Conservation (phyloP, 2,888 invertebrate genomes). For the Pycnomerus fuliginosus region DNA sequence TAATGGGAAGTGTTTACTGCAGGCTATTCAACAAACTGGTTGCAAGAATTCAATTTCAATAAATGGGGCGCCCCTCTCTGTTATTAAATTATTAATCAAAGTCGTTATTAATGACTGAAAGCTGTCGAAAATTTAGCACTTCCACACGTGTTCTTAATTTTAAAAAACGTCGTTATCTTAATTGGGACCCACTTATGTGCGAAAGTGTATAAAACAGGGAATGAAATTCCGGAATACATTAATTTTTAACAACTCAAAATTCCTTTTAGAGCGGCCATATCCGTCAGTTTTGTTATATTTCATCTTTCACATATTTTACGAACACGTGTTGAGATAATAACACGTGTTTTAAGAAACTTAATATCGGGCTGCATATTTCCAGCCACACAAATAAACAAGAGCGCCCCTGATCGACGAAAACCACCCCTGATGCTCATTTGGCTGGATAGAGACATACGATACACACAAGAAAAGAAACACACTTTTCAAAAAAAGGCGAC, state of each 20-base stretch:
- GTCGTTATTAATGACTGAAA: too few relatives aligned
- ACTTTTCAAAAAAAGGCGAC: constrained; percentile 26
- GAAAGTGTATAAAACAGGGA: constrained; percentile 25
- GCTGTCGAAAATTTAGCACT: neutral
- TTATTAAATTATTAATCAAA: too few relatives aligned
- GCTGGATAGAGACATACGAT: constrained; percentile 15
- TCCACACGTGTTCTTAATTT: neutral
- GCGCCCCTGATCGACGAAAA: constrained; percentile 3
- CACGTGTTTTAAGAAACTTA: constrained; percentile 38
- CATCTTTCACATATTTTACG: constrained; percentile 11
- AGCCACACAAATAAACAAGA: constrained; percentile 1
- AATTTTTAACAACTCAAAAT: constrained; percentile 37
- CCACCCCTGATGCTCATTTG: constrained; percentile 7
- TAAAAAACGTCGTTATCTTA: constrained; percentile 15
- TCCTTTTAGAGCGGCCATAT: constrained; percentile 28
- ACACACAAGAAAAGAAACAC: constrained; percentile 30
- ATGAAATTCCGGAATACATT: constrained; percentile 34
- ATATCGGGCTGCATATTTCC: constrained; percentile 26
- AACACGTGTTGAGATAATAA: constrained; percentile 41
- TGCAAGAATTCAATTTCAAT: neutral
- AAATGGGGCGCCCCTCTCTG: neutral
- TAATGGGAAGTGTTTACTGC: neutral
- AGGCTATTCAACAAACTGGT: constrained; percentile 2
- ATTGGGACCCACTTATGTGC: constrained; percentile 28
- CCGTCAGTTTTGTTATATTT: constrained; percentile 12